Evolutionary conservation across 2,888 invertebrate genomes (phyloP).

Genomic region (Rhimphoctona megacephalus): DNA sequence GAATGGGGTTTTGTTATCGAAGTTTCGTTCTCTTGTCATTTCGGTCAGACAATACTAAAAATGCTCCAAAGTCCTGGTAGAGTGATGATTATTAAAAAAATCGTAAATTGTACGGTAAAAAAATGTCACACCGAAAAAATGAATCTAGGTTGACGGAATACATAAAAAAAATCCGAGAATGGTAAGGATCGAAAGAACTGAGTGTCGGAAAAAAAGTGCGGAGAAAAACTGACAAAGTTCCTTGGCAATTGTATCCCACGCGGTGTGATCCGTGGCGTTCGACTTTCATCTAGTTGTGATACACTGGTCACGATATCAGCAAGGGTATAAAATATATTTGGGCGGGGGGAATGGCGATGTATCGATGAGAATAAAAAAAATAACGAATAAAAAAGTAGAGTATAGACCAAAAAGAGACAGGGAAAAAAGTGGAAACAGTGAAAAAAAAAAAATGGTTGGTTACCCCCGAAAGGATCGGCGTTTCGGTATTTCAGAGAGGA

Average conservation of each 20-base stretch:
- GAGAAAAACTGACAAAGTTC: conserved; percentile 54
- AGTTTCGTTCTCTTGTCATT: background rate
- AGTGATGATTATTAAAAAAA: background rate
- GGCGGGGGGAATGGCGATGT: conserved; percentile 62
- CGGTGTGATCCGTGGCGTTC: conserved; percentile 46
- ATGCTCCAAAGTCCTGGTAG: background rate
- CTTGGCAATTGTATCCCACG: conserved; percentile 24
- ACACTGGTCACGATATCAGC: conserved; percentile 58
- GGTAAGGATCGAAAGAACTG: conserved; percentile 11
- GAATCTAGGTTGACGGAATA: background rate
- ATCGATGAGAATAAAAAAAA: conserved; percentile 68
- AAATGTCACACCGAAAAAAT: background rate
- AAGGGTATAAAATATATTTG: conserved; percentile 53
- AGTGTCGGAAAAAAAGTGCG: conserved; percentile 1
- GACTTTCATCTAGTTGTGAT: conserved; percentile 61
- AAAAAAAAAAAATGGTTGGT: conserved; percentile 76
- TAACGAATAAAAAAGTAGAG: conserved; percentile 49
- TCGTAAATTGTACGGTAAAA: background rate
- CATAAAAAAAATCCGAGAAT: conserved; percentile 21
- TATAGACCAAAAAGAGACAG: conserved; percentile 69
- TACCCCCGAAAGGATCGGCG: conserved; percentile 79
- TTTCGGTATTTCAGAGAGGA: conserved; percentile 68
- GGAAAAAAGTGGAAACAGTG: conserved; percentile 69
- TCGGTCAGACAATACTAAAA: background rate
- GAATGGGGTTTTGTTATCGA: background rate